Percentiles rank a stretch among this genome's conserved stretches.
phyloP scores from a whole-genome alignment of 2,888 invertebrate species.

The Callimorpha dominula region DNA sequence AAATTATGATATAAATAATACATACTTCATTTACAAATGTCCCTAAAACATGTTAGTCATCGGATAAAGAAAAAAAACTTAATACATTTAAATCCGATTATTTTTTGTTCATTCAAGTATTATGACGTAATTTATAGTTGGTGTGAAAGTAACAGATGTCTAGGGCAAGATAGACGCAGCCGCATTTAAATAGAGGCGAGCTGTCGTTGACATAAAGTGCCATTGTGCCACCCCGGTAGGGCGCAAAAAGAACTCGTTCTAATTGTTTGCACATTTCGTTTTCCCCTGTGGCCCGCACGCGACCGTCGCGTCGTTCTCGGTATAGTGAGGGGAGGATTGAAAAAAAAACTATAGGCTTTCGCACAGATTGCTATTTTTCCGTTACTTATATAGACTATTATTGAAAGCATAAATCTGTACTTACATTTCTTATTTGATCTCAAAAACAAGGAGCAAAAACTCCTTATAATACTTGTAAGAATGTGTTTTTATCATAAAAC shows the following conservation, averaged over 20 bases:
- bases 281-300: slow-evolving; percentile 65
- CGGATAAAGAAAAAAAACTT: slow-evolving; percentile 14
- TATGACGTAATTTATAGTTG: slow-evolving; percentile 64
- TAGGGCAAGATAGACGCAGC: slow-evolving; percentile 66
- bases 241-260: slow-evolving; percentile 78
- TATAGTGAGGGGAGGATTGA: slow-evolving; percentile 42
- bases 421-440: too few relatives aligned
- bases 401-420: not conserved
- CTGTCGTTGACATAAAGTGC: slow-evolving; percentile 79
- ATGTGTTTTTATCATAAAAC: too few relatives aligned
- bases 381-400: not conserved
- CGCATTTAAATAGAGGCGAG: slow-evolving; percentile 71
- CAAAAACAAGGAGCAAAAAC: too few relatives aligned
- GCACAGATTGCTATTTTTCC: not conserved
- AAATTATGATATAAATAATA: not conserved
- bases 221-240: slow-evolving; percentile 71
- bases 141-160: slow-evolving; percentile 80
- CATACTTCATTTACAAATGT: not conserved
- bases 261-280: slow-evolving; percentile 85
- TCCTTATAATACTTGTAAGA: too few relatives aligned
- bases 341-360: slow-evolving; percentile 15
- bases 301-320: slow-evolving; percentile 39
- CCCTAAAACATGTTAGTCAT: not conserved
- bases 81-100: slow-evolving; percentile 44
- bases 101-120: slow-evolving; percentile 53